Base-by-base conservation (phyloP, 2,797 vertebrate species). In the Parotocinclus haroldoi region DNA sequence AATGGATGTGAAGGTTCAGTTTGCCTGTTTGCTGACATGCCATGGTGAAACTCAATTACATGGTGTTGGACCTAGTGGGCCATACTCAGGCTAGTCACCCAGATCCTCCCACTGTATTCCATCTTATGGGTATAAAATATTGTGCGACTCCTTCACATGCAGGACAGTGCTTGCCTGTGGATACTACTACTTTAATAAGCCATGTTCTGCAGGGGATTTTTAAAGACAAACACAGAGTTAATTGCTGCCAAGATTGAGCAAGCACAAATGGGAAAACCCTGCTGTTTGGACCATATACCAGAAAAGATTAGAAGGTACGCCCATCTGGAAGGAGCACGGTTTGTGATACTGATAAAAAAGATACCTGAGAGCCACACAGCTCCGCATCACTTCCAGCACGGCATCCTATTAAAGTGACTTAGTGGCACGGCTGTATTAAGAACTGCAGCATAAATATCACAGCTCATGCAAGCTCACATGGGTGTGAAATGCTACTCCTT, bases 161-260 rank as follows among this genome's bases (percentile, higher is more conserved):
- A 27, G 18, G 19, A 9, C 58, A 13, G n/a, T 14, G 3, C 56
- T 36, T 42, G 61, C 7, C 16, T 48, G 18, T 2, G 13, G 13
- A 18, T 54, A 10, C 19, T 45, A 39, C 3, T 67, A 44, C n/a
- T 46, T 53, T 72, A 77, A 79, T 58, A 64, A 77, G 67, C 37
- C 44, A 55, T 65, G 44, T 71, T 71, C 60, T 71, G 54, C 52
- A 63, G 46, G 39, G 52, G 53, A 77, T 61, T 74, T 75, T 66
- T 65, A 73, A 75, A 77, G 69, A 64, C 64, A 75, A 79, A 77
- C 66, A 74, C 57, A 67, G 36, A 76, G 63, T 72, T 75, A 77
- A 75, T 64, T 73, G 70, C 64, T 50, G 68, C 53, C 68, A 71
- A 77, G 66, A 67, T 68, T 53, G 63, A 75, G 49, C 38, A 50